phyloP scores from a whole-genome alignment of 2,113 vertebrate genomes.

The Solea solea region DNA sequence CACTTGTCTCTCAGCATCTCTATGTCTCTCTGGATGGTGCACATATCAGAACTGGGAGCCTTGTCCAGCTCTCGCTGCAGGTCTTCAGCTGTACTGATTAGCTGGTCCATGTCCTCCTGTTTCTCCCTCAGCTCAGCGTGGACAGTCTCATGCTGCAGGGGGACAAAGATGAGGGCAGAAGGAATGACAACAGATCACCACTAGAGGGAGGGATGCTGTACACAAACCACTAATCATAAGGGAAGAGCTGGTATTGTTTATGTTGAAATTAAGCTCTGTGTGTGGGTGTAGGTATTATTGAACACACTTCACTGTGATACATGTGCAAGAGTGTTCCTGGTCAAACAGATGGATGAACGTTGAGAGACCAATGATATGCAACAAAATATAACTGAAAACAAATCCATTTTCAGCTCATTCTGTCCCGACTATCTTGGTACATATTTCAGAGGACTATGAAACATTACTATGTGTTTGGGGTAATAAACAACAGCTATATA shows the following conservation, averaged over 20 bases:
- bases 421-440: no score
- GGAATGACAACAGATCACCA: constrained; percentile 34
- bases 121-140: constrained; percentile 85
- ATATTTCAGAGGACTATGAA: not conserved
- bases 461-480: not conserved
- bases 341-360: no score
- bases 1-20: constrained; percentile 88
- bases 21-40: constrained; percentile 84
- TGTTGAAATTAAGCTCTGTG: not conserved
- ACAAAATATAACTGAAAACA: no score
- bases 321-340: no score
- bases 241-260: not conserved
- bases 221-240: not conserved
- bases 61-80: constrained; percentile 88
- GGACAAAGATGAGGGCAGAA: constrained; percentile 60
- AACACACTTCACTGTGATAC: not conserved
- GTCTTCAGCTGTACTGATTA: constrained; percentile 89
- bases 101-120: constrained; percentile 89
- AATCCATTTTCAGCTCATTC: no score
- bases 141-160: constrained; percentile 86
- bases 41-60: constrained; percentile 79
- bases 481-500: not conserved
- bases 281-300: not conserved
- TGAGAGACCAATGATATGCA: no score
- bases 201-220: constrained; percentile 42